A percentile compares a stretch with the other conserved stretches of the same genome.
Conservation (phyloP, 2,888 invertebrate genomes). For the Apamea monoglypha region DNA sequence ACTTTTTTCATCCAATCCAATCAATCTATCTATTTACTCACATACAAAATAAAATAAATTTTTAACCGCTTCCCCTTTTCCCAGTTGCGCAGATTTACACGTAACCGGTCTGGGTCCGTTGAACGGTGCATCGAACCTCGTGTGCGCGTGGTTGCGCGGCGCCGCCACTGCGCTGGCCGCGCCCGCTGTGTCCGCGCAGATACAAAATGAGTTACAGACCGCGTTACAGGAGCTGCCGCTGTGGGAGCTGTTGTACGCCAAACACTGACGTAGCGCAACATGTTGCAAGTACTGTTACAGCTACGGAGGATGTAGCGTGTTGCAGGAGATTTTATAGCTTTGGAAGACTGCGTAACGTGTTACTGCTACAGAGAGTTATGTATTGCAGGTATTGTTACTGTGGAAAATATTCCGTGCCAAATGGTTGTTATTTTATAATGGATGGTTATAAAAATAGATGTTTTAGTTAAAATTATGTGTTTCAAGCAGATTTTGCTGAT, state of each 20-base stretch:
- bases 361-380: not conserved
- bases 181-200: slow-evolving; percentile 78
- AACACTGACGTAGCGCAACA: slow-evolving; percentile 60
- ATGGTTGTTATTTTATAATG: slow-evolving; percentile 25
- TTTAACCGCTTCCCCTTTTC: not conserved
- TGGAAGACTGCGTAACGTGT: not conserved
- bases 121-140: slow-evolving; percentile 72
- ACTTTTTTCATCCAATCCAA: not conserved
- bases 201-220: slow-evolving; percentile 79
- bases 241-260: slow-evolving; percentile 80
- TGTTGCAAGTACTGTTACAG: slow-evolving; percentile 10
- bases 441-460: not conserved
- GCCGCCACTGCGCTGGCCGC: slow-evolving; percentile 77
- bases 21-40: no score
- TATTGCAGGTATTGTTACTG: slow-evolving; percentile 4
- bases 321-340: slow-evolving; percentile 5
- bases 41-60: not conserved
- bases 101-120: slow-evolving; percentile 86
- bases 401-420: slow-evolving; percentile 39
- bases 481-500: not conserved
- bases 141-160: slow-evolving; percentile 74
- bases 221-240: slow-evolving; percentile 83
- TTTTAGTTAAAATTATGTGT: slow-evolving; percentile 6
- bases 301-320: not conserved
- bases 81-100: slow-evolving; percentile 85